Base-by-base conservation (phyloP, 2,113 vertebrate genomes). In the Microtus ochrogaster region DNA sequence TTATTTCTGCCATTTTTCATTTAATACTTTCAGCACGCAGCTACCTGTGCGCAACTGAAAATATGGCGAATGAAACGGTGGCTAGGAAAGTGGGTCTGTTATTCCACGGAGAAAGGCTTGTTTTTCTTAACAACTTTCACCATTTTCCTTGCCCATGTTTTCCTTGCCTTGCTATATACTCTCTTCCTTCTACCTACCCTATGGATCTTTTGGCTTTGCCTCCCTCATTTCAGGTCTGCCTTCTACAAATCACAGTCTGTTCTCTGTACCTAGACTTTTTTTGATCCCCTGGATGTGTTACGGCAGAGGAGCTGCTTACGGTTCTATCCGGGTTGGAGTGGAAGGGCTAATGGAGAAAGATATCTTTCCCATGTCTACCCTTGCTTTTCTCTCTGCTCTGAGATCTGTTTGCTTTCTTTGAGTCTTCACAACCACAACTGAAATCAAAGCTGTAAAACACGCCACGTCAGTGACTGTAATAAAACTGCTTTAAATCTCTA, bases 361-460 rank as follows among this genome's bases (percentile, higher is more conserved):
- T 41, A 4, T 58, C 52, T 74, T 22, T 3, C 44, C 14, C 65
- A 44, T 12, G 58, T 86, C 49, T 81, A 33, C 73, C 36, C 70
- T 68, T 73, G 72, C 58, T 44, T 72, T 83, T 61, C 63, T 89
- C 66, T 85, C 1, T 90, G 95, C 89, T 89, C 82, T 96, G 85
- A 85, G 86, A 92, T 95, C 49, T 76, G 65, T 94, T 91, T 94
- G 70, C 47, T 52, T 96, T 96, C 16, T 44, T 41, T 61, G n/a
- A 52, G 91, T 94, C 89, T 96, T 96, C 41, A 90, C 33, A 89
- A 96, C 72, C 92, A 41, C 39, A 95, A 95, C 61, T 96, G 66
- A 94, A 77, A 92, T 85, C 58, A 88, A 76, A 89, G 58, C 86
- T 91, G 36, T 81, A 96, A 82, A 94, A 52, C 58, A 91, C 22